Conservation (phyloP, 1,140 invertebrate genomes). For the Lepidurus packardi region DNA sequence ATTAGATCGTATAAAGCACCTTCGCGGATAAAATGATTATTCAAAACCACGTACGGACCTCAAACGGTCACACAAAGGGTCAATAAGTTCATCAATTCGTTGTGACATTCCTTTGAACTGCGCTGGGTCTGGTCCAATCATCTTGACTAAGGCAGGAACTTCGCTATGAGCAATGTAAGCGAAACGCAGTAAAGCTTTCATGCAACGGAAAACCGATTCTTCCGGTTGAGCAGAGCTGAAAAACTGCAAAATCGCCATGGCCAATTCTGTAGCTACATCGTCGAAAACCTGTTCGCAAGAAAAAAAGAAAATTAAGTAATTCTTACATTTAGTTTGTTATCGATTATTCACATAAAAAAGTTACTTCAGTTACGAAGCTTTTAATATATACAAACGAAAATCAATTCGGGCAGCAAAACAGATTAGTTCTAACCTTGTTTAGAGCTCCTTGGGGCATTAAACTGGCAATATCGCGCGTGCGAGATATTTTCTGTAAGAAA, state of each 20-base stretch:
- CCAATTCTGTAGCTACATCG: conserved; percentile 83
- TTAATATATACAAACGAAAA: neutral
- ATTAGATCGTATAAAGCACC: conserved; percentile 7
- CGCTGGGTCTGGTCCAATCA: conserved; percentile 82
- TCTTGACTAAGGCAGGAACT: conserved; percentile 79
- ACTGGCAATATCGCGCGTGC: conserved; percentile 6
- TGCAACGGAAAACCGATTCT: conserved; percentile 68
- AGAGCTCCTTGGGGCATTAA: conserved; percentile 7
- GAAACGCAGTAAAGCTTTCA: conserved; percentile 73
- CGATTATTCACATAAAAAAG: no score
- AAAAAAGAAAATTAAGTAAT: neutral
- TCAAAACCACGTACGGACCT: conserved; percentile 34
- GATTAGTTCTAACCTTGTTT: conserved; percentile 20
- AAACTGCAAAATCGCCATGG: conserved; percentile 86
- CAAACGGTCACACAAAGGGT: conserved; percentile 41
- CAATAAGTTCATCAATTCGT: conserved; percentile 72
- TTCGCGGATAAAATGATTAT: neutral
- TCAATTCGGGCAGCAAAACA: neutral
- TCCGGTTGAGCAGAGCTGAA: conserved; percentile 71
- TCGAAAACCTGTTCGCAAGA: conserved; percentile 70
- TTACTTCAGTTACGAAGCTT: neutral
- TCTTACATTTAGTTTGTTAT: no score
- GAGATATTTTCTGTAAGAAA: conserved; percentile 20
- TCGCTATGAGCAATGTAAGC: conserved; percentile 70
- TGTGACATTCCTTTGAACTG: conserved; percentile 68